A percentile compares a stretch with the other conserved stretches of the same genome.
These are phyloP conservation scores for Drosophila bipectinata DNA, from an alignment of 1,140 invertebrate genomes.

Conservation along the genomic window DNA sequence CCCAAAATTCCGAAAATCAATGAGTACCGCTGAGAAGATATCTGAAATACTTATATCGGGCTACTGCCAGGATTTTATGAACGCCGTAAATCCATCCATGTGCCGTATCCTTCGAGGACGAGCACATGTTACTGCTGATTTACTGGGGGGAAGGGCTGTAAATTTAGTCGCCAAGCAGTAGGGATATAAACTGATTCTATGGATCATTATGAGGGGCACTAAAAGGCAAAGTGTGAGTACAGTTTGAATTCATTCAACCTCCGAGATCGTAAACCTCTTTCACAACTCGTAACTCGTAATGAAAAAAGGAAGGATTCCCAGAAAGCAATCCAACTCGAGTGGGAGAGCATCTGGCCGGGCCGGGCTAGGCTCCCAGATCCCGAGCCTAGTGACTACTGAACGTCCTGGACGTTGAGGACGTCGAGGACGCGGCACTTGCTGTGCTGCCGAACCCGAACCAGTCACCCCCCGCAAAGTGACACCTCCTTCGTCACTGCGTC, in stretches of 20 bases:
- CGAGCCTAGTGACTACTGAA: conserved; percentile 37
- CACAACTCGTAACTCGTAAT: neutral
- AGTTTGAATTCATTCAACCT: conserved; percentile 54
- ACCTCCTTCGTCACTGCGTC: conserved; percentile 22
- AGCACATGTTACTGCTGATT: conserved; percentile 48
- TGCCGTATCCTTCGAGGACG: conserved; percentile 14
- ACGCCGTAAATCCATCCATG: conserved; percentile 14
- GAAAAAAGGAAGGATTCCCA: conserved; percentile 11
- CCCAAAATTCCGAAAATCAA: conserved; percentile 14
- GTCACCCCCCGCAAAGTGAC: conserved; percentile 37
- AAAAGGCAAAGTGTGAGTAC: conserved; percentile 30
- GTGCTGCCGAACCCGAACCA: conserved; percentile 21
- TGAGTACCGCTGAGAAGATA: neutral
- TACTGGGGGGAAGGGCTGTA: conserved; percentile 33
- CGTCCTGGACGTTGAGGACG: conserved; percentile 3
- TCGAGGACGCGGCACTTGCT: conserved; percentile 35
- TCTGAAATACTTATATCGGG: neutral
- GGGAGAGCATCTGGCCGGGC: conserved; percentile 9
- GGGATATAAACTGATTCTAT: conserved; percentile 38
- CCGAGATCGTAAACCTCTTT: conserved; percentile 40
- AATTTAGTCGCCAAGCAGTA: conserved; percentile 49
- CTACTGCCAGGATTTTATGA: conserved; percentile 34
- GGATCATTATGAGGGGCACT: conserved; percentile 36
- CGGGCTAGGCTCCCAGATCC: conserved; percentile 14
- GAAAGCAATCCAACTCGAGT: conserved; percentile 18